A percentile compares a stretch with the other conserved stretches of the same genome.
These are phyloP conservation scores for Odontocerum albicorne DNA, from an alignment of 2,888 invertebrate species.

Conservation along the genomic window DNA sequence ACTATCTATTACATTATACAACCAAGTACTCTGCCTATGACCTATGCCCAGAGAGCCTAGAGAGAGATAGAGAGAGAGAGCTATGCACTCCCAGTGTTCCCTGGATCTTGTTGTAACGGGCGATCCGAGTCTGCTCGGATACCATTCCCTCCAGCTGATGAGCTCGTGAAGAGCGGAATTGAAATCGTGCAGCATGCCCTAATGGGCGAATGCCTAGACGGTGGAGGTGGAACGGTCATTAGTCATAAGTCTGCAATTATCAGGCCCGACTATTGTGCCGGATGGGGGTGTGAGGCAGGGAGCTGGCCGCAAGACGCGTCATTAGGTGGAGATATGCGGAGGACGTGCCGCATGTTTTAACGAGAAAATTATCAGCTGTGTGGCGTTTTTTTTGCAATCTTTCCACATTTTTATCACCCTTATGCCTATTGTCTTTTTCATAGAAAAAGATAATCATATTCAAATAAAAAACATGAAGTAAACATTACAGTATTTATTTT, in stretches of 20 bases:
- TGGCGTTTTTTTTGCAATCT: constrained; percentile 4
- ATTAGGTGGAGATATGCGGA: constrained; percentile 1
- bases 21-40: too few relatives aligned
- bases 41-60: too few relatives aligned
- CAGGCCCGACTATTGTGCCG: constrained; percentile 4
- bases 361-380: not conserved
- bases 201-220: constrained; percentile 18
- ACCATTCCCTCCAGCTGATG: too few relatives aligned
- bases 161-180: constrained; percentile 32
- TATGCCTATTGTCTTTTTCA: not conserved
- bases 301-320: not conserved
- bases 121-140: too few relatives aligned
- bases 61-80: too few relatives aligned
- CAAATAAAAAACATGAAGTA: too few relatives aligned
- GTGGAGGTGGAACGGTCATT: constrained; percentile 19
- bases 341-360: constrained; percentile 2
- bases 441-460: too few relatives aligned
- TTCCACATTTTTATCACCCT: not conserved
- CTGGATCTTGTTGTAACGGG: too few relatives aligned
- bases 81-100: too few relatives aligned
- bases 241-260: constrained; percentile 30
- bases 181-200: constrained; percentile 36
- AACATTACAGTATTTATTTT: too few relatives aligned
- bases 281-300: constrained; percentile 4
- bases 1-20: too few relatives aligned